phyloP scores from a whole-genome alignment of 1,140 invertebrate species.

The Brachionus rubens region DNA sequence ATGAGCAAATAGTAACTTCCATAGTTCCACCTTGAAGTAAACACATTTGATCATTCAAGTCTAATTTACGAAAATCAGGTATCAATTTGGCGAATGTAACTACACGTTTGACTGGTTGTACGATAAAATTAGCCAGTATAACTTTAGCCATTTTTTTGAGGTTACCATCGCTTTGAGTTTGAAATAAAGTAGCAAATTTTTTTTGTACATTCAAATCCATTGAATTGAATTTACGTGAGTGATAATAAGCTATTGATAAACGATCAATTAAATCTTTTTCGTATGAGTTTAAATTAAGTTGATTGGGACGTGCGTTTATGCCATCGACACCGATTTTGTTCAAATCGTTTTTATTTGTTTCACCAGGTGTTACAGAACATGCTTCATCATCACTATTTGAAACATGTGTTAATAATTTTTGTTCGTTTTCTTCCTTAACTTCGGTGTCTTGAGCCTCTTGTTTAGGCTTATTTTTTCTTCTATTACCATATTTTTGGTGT shows the following conservation, averaged over 20 bases:
- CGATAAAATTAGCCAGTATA: conserved; percentile 42
- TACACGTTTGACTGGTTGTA: conserved; percentile 30
- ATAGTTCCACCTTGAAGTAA: conserved; percentile 36
- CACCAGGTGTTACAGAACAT: not conserved
- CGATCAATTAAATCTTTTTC: conserved; percentile 40
- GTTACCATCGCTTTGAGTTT: not conserved
- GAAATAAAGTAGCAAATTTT: conserved; percentile 28
- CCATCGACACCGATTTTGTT: conserved; percentile 27
- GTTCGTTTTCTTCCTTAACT: not conserved
- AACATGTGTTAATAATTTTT: not conserved
- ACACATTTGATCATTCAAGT: conserved; percentile 17
- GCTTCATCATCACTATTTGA: not conserved
- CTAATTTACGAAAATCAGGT: conserved; percentile 14
- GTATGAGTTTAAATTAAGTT: conserved; percentile 27
- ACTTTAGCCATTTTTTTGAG: conserved; percentile 32
- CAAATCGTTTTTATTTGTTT: not conserved
- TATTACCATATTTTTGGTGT: conserved; percentile 37
- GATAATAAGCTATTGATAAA: conserved; percentile 26
- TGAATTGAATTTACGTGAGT: conserved; percentile 35
- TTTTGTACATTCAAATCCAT: conserved; percentile 43
- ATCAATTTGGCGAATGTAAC: conserved; percentile 36
- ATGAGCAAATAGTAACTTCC: conserved; percentile 36
- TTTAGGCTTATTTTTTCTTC: conserved; percentile 15
- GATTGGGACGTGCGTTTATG: not conserved
- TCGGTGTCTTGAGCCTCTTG: not conserved